Base-by-base conservation (phyloP, 2,888 invertebrate species). In the Clivina fossor region DNA sequence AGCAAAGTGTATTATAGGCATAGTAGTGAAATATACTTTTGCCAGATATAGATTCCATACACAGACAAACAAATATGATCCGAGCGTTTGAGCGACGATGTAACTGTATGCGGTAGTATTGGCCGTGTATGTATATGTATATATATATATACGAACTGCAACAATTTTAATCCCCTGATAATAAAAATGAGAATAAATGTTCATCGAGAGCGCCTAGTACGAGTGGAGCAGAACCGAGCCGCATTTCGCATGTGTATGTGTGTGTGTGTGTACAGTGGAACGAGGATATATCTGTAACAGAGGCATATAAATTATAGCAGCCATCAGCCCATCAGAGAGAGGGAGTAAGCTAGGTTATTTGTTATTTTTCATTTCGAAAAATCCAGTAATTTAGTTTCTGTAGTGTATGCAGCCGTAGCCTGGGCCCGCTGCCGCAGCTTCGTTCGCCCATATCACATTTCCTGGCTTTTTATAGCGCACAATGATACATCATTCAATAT, bases 401-500 rank as follows among this genome's bases (percentile, higher is more conserved):
- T 72, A 72, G 71, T 70, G 70, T 69, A 68, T 69, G 68, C 67
- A 67, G 64, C 65, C 67, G 66, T n/a, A n/a, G n/a, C n/a, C n/a
- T n/a, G 69, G 64, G 50, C 55, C 37, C 30, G 47, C 8, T 18
- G 20, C 46, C 11, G 22, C 19, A 54, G 48, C 47, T 55, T 43
- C 51, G 57, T 57, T 62, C 65, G 69, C 71, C 71, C 73, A 70
- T 75, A 75, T 75, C 75, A 72, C 74, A 74, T 74, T 74, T 74
- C 74, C 74, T 74, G 74, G 71, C 73, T 72, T 74, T 74, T 74
- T 75, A 73, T 73, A 71, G 73, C 73, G 73, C 71, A 71, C 74
- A 72, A 74, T 74, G 74, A 74, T 74, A 73, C 75, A 74, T 74
- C 75, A 75, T 74, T 75, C 75, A 74, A 74, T 74, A 75, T 75